phyloP scores from a whole-genome alignment of 2,113 vertebrate species.

The Epinephelus cyanopodus region DNA sequence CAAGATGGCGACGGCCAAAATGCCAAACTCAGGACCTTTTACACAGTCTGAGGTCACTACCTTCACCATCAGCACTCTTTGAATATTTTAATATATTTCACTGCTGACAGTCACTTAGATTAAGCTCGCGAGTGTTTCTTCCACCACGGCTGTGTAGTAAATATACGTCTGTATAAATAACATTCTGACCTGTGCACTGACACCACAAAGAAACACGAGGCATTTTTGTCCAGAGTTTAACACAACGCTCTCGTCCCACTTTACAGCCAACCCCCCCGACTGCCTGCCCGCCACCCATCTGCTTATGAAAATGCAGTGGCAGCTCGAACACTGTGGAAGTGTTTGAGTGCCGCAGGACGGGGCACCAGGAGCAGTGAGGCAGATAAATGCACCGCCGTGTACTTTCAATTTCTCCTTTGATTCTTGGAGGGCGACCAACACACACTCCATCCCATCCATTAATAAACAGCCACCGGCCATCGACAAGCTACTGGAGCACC shows the following conservation, averaged over 20 bases:
- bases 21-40: too few species aligned
- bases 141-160: neutral
- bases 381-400: conserved; percentile 41
- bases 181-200: neutral
- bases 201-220: neutral
- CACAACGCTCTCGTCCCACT: neutral
- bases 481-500: neutral
- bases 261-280: neutral
- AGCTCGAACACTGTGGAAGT: neutral
- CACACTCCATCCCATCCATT: conserved; percentile 46
- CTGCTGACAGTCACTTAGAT: neutral
- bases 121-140: neutral
- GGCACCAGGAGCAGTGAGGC: conserved; percentile 30
- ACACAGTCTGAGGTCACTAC: too few species aligned
- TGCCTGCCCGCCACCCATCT: neutral
- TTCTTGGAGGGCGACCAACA: conserved; percentile 57
- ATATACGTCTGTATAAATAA: too few species aligned
- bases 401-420: conserved; percentile 41
- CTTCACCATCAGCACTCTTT: neutral
- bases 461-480: conserved; percentile 43
- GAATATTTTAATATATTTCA: neutral
- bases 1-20: too few species aligned
- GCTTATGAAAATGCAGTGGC: conserved; percentile 7
- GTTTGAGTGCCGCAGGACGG: conserved; percentile 9
- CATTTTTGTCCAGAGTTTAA: neutral